phyloP scores from a whole-genome alignment of 92 coral and sea anemone species.

The Epizoanthus illoricatus region DNA sequence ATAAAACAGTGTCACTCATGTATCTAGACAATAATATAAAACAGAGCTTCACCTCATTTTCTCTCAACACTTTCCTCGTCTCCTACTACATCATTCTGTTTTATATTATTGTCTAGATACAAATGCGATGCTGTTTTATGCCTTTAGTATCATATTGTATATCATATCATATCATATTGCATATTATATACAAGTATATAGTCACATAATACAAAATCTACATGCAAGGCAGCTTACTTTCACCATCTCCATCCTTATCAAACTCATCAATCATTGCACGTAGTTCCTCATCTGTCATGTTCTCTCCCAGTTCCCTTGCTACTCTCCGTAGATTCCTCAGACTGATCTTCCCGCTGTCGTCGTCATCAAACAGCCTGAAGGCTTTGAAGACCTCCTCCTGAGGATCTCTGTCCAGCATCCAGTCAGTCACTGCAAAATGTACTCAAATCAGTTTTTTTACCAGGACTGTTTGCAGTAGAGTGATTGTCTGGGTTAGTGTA shows the following conservation, averaged over 20 bases:
- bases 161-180: not conserved
- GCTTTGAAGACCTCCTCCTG: slow-evolving; percentile 98
- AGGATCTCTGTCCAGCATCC: slow-evolving; percentile 99
- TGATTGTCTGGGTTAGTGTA: too few species aligned
- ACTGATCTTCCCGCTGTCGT: slow-evolving; percentile 98
- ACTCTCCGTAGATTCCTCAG: slow-evolving; percentile 95
- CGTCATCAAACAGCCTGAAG: slow-evolving; percentile 95
- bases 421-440: slow-evolving; percentile 84
- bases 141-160: too few species aligned
- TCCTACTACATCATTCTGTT: too few species aligned
- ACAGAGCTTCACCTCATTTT: too few species aligned
- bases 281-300: slow-evolving; percentile 99
- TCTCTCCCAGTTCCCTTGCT: slow-evolving; percentile 96
- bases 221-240: slow-evolving; percentile 66
- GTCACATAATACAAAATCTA: not conserved
- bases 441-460: not conserved
- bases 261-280: slow-evolving; percentile 99
- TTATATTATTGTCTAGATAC: too few species aligned
- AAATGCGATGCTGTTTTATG: too few species aligned
- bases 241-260: slow-evolving; percentile 99
- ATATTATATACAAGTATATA: not conserved
- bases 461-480: too few species aligned
- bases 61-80: too few species aligned
- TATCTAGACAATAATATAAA: too few species aligned
- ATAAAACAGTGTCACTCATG: too few species aligned